Base-by-base conservation (phyloP, 2,888 invertebrate genomes). In the Eueremaeus valkanovi region DNA sequence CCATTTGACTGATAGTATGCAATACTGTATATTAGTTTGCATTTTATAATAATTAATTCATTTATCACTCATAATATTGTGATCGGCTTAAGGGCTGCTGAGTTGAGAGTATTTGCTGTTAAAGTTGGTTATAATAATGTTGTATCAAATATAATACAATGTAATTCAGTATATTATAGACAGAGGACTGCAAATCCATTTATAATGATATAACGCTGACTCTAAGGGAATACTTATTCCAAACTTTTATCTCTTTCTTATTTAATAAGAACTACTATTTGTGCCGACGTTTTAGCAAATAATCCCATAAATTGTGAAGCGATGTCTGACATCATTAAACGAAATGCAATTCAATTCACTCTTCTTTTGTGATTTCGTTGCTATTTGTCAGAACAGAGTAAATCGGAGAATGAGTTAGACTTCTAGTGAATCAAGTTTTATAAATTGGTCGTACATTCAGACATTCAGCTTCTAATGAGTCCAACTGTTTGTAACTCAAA, bases 401-500 rank as follows among this genome's bases (percentile, higher is more conserved):
- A 36, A 36, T 27, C 63, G 33, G 27, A 58, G 3, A 29, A 24
- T 27, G 29, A 58, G 9, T 27, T 27, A 55, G 33, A n/a, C 9
- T 13, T 45, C 11, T 36, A 36, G 36, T 36, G 6, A 9, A 40
- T 70, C 68, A 42, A 8, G 16, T 45, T 42, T 42, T 11, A 70
- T 68, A 40, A 68, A 68, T 42, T 18, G 70, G n/a, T n/a, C n/a
- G n/a, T n/a, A n/a, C n/a, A n/a, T n/a, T 29, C 70, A 70, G 16
- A 70, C 29, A 70, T 68, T 63, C 24, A 31, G 33, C 16, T 18
- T 24, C 31, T 6, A 16, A 66, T 33, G 21, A 36, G 16, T 9
- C 58, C 11, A 6, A 36, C 33, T 58, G 24, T 72, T 76, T 79
- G 79, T n/a, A n/a, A n/a, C n/a, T n/a, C n/a, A n/a, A n/a, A n/a